Conservation (phyloP, 2,113 vertebrate genomes). For the Cromileptes altivelis region DNA sequence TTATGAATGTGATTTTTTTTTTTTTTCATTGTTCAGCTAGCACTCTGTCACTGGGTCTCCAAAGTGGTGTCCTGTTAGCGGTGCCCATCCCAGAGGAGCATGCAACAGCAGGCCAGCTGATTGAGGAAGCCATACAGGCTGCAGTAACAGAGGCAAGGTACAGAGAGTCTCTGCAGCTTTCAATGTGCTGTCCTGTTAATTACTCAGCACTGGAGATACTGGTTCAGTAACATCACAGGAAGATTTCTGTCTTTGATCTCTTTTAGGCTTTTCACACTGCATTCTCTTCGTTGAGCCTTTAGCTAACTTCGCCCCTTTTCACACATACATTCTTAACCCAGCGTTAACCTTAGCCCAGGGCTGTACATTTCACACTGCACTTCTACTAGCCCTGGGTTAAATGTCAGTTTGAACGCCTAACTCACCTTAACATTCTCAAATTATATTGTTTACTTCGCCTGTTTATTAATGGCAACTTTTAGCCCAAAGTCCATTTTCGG, state of each 20-base stretch:
- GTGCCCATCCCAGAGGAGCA: conserved; percentile 89
- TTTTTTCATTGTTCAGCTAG: conserved; percentile 74
- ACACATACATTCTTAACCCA: too few species aligned
- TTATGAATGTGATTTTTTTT: neutral
- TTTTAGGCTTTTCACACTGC: too few species aligned
- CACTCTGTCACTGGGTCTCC: conserved; percentile 84
- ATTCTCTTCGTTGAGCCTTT: too few species aligned
- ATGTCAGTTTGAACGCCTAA: too few species aligned
- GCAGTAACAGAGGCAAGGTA: conserved; percentile 88
- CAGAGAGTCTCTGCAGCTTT: neutral
- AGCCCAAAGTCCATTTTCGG: too few species aligned
- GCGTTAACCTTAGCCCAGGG: too few species aligned
- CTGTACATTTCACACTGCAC: too few species aligned
- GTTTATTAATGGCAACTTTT: too few species aligned
- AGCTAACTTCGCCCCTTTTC: too few species aligned
- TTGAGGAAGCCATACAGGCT: conserved; percentile 87
- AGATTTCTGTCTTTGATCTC: neutral
- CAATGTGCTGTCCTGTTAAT: neutral
- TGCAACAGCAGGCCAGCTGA: conserved; percentile 84
- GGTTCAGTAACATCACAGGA: neutral
- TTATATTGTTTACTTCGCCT: too few species aligned
- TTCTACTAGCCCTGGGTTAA: too few species aligned
- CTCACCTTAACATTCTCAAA: too few species aligned
- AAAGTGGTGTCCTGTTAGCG: conserved; percentile 88
- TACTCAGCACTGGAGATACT: neutral